Base-by-base conservation (phyloP, 2,113 vertebrate genomes). In the Rostratula benghalensis region DNA sequence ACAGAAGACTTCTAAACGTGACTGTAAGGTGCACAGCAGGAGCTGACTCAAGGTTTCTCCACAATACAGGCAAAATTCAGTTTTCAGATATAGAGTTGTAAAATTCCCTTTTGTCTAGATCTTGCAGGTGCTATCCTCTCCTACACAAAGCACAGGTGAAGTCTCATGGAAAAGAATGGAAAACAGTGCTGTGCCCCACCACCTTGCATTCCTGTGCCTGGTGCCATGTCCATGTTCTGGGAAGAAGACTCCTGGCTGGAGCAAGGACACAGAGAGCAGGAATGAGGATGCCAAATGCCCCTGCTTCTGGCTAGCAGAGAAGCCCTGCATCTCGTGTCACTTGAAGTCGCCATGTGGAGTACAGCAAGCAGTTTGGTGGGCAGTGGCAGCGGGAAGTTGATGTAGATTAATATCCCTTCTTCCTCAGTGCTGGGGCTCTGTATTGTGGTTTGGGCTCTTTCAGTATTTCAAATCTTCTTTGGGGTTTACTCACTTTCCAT, bases 211-310 rank as follows among this genome's bases (percentile, higher is more conserved):
- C 20, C 2, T 16, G 22, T n/a, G 11, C 28, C 82, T 33, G 56
- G 6, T 0, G 1, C 48, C 0, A 1, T 31, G 25, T 10, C 25
- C 0, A 0, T 30, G 35, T 39, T 43, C 45, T 30, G 53, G 14
- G 48, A 37, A 60, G 37, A 17, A 63, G n/a, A 59, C 8, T 39
- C 39, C 69, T 46, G 74, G 22, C 37, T 1, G 4, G 46, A 59
- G 23, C 2, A 0, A 28, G 8, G 56, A 3, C 28, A 41, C 0
- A 1, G 30, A 46, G 17, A 51, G 10, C 39, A 56, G 23, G 30
- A 80, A 8, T 15, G 21, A 76, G 35, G 33, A 25, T 68, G 35
- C 15, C 79, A 56, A 33, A 76, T 8, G 4, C 9, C 9, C 30
- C 1, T 1, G 46, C 7, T 75, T 35, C 31, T 67, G 37, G 31